Conservation (phyloP, 1,140 invertebrate species). For the Chrysopa pallens region DNA sequence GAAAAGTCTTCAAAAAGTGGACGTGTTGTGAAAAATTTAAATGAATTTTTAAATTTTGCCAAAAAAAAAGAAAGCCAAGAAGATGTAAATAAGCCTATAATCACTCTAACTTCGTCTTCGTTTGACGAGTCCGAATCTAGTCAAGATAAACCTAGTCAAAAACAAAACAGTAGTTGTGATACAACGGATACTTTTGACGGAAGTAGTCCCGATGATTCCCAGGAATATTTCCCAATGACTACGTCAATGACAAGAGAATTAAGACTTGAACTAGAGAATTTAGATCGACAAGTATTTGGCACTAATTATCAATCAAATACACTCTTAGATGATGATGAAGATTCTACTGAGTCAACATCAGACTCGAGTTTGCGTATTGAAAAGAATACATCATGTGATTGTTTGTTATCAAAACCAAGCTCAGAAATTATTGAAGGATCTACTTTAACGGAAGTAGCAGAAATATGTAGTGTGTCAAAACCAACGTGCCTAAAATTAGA, state of each 20-base stretch:
- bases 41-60: conserved; percentile 63
- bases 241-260: conserved; percentile 68
- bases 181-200: conserved; percentile 26
- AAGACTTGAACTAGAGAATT: conserved; percentile 57
- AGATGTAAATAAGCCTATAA: conserved; percentile 20
- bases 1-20: conserved; percentile 15
- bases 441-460: conserved; percentile 6
- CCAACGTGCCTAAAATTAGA: conserved; percentile 8
- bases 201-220: conserved; percentile 55
- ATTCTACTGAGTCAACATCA: conserved; percentile 9
- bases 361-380: conserved; percentile 14
- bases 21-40: conserved; percentile 63
- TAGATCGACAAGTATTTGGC: conserved; percentile 61
- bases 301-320: conserved; percentile 13
- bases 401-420: conserved; percentile 19
- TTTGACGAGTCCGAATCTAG: conserved; percentile 28
- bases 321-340: conserved; percentile 15
- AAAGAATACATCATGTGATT: conserved; percentile 17
- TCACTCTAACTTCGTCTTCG: conserved; percentile 25
- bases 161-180: conserved; percentile 9
- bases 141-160: conserved; percentile 17
- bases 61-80: conserved; percentile 32
- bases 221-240: conserved; percentile 71
- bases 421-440: conserved; percentile 12
- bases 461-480: conserved; percentile 2